Conservation (phyloP, 2,113 vertebrate species). For the Laticauda laticaudata region DNA sequence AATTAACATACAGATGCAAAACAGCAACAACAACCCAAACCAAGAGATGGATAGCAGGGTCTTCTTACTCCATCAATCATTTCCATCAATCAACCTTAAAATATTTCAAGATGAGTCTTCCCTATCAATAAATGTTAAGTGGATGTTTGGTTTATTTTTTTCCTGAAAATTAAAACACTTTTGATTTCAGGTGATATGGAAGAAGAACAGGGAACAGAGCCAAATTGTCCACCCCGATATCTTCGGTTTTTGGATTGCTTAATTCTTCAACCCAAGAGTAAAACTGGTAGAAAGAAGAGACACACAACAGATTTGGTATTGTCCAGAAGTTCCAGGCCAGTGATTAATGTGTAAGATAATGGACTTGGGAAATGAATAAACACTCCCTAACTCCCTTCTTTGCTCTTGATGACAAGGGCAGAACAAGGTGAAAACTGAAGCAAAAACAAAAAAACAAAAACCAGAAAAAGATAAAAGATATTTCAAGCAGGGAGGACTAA, state of each 20-base stretch:
- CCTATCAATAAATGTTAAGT: background rate
- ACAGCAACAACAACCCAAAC: background rate
- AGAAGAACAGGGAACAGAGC: background rate
- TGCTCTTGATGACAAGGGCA: conserved; percentile 99
- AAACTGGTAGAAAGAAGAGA: conserved; percentile 70
- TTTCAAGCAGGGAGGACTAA: conserved; percentile 46
- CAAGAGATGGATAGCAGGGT: background rate
- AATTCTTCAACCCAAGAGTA: conserved; percentile 70
- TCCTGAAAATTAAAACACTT: conserved; percentile 15
- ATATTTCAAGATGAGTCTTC: background rate
- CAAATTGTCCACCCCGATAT: conserved; percentile 57
- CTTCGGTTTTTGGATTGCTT: conserved; percentile 64
- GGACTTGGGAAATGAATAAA: conserved; percentile 99
- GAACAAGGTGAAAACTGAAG: conserved; percentile 99
- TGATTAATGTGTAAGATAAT: conserved; percentile 99
- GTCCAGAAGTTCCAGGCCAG: conserved; percentile 96
- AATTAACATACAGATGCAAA: background rate
- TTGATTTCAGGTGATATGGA: conserved; percentile 2
- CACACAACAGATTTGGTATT: conserved; percentile 91
- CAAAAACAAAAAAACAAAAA: conserved; percentile 65
- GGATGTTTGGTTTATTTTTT: conserved; percentile 24
- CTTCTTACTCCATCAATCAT: background rate
- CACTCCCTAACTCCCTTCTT: conserved; percentile 98
- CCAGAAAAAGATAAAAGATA: conserved; percentile 75
- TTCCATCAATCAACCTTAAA: background rate